These are phyloP conservation scores for Picus viridis DNA, from an alignment of 2,797 vertebrate genomes.

Conservation along the genomic window DNA sequence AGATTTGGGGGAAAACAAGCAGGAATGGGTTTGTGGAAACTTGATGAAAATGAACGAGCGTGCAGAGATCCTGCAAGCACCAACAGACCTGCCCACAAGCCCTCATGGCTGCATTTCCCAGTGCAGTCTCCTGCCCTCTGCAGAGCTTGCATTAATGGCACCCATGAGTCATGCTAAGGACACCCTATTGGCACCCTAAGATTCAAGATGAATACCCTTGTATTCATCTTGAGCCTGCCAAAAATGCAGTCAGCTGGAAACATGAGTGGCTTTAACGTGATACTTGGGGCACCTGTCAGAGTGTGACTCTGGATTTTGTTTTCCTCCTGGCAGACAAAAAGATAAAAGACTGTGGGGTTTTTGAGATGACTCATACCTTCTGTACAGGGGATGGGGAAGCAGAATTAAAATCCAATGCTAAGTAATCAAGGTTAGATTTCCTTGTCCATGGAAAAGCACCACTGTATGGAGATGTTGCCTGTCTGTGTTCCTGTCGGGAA, in stretches of 20 bases:
- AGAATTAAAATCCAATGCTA: conserved; percentile 96
- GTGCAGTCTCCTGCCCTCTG: accelerated
- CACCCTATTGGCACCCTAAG: background rate
- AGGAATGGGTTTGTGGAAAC: background rate
- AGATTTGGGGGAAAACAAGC: background rate
- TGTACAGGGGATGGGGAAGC: conserved; percentile 90
- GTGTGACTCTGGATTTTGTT: background rate
- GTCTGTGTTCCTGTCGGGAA: conserved; percentile 80
- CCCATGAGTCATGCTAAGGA: accelerated
- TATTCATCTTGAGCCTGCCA: background rate
- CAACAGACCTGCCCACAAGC: background rate
- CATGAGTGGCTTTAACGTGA: background rate
- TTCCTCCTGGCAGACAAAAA: background rate
- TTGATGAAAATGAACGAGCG: background rate
- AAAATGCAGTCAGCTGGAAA: conserved; percentile 1
- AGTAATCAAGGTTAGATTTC: conserved; percentile 91
- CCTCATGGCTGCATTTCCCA: background rate
- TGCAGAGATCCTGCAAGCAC: background rate
- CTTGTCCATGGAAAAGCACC: conserved; percentile 81
- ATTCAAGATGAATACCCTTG: too few species aligned
- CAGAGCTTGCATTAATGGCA: accelerated
- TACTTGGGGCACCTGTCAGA: background rate
- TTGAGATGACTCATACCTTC: conserved; percentile 82
- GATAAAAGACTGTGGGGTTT: background rate
- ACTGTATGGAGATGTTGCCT: conserved; percentile 73